phyloP scores from a whole-genome alignment of 2,888 invertebrate species.

The Caenorhabditis panamensis region DNA sequence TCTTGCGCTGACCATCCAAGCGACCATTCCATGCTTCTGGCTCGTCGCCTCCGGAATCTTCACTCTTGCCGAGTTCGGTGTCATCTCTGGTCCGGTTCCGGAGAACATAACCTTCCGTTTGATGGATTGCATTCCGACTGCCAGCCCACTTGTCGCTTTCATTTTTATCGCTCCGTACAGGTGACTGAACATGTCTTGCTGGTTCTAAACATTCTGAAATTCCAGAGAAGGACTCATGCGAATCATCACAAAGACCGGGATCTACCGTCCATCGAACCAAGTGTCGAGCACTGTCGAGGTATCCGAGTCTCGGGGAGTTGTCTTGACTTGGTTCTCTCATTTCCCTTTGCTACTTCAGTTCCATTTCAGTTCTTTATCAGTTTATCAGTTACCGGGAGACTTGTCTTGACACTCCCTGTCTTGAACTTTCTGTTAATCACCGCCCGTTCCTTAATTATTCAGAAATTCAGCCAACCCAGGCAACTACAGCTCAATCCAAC shows the following conservation, averaged over 20 bases:
- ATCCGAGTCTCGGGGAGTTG: background rate
- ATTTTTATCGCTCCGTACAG: conserved; percentile 54
- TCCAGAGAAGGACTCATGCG: conserved; percentile 38
- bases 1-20: conserved; percentile 60
- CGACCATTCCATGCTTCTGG: conserved; percentile 62
- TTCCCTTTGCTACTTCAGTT: background rate
- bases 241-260: conserved; percentile 33
- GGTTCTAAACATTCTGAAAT: background rate
- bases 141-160: conserved; percentile 46
- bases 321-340: background rate
- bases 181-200: background rate
- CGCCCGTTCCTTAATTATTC: conserved; percentile 10
- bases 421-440: background rate
- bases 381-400: background rate
- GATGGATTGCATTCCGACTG: conserved; percentile 58
- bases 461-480: conserved; percentile 52
- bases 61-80: conserved; percentile 60
- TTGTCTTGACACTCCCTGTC: conserved; percentile 5
- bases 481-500: conserved; percentile 21
- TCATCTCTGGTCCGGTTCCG: conserved; percentile 59
- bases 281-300: conserved; percentile 43
- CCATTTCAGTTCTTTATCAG: background rate
- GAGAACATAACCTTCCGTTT: conserved; percentile 62
- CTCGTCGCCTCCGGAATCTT: conserved; percentile 58
- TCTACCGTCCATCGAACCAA: conserved; percentile 24